Conservation (phyloP, 2,888 invertebrate genomes). For the Tiliacea aurago region DNA sequence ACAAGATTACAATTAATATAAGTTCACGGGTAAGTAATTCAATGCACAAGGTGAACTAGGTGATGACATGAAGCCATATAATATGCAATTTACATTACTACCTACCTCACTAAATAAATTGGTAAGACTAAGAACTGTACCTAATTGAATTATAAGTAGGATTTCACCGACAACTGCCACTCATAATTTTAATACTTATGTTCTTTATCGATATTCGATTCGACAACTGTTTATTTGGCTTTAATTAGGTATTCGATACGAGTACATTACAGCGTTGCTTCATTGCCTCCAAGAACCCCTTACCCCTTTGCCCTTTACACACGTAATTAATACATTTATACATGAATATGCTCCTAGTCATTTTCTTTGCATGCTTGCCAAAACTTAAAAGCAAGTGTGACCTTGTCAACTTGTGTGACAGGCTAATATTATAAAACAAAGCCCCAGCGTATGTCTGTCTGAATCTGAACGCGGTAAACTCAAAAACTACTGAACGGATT, state of each 20-base stretch:
- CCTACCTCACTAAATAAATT: conserved; percentile 8
- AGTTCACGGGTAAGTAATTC: conserved; percentile 16
- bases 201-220: neutral
- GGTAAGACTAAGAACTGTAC: conserved; percentile 1
- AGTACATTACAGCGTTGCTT: neutral
- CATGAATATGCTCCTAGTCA: neutral
- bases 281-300: neutral
- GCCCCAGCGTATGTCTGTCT: too few species aligned
- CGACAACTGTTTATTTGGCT: neutral
- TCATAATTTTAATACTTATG: neutral
- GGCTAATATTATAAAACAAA: conserved; percentile 5
- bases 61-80: conserved; percentile 19
- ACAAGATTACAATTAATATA: conserved; percentile 22
- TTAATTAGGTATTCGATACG: neutral
- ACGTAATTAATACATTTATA: neutral
- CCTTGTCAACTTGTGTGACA: conserved; percentile 57
- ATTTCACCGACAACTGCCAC: conserved; percentile 6
- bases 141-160: conserved; percentile 14
- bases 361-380: conserved; percentile 23
- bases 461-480: too few species aligned
- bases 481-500: too few species aligned
- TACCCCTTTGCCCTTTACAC: neutral
- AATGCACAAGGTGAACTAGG: conserved; percentile 10
- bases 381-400: conserved; percentile 45
- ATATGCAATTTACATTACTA: conserved; percentile 6